Evolutionary conservation across 2,113 vertebrate species (phyloP).

Genomic region (Coregonus clupeaformis): DNA sequence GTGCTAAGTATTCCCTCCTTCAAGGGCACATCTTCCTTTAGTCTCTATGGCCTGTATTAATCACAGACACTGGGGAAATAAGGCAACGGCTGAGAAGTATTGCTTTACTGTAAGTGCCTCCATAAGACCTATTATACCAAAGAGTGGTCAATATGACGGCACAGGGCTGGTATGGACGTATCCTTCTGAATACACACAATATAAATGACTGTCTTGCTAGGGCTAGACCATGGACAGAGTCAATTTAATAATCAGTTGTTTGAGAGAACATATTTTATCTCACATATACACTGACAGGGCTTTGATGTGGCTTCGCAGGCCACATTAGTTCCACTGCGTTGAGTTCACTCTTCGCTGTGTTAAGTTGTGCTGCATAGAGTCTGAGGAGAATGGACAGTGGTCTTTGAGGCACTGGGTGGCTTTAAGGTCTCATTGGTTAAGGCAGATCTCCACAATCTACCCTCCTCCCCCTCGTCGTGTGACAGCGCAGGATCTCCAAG

Average conservation of each 20-base stretch:
- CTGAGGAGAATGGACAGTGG: not conserved
- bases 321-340: not conserved
- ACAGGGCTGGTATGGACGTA: not conserved
- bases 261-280: not conserved
- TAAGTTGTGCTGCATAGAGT: not conserved
- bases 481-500: conserved; percentile 37
- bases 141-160: not conserved
- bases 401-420: conserved; percentile 16
- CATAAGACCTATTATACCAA: not conserved
- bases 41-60: not conserved
- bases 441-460: conserved; percentile 11
- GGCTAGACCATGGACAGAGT: not conserved
- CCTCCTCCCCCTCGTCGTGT: conserved; percentile 28
- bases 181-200: not conserved
- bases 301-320: not conserved
- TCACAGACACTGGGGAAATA: not conserved
- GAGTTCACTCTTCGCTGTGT: not conserved
- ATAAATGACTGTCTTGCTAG: not conserved
- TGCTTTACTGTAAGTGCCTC: not conserved
- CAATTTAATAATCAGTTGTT: not conserved
- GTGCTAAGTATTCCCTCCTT: not conserved
- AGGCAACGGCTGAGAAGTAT: not conserved
- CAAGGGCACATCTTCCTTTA: not conserved
- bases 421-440: conserved; percentile 55
- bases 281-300: not conserved